Conservation (phyloP, 2,113 vertebrate genomes). For the Seriola quinqueradiata region DNA sequence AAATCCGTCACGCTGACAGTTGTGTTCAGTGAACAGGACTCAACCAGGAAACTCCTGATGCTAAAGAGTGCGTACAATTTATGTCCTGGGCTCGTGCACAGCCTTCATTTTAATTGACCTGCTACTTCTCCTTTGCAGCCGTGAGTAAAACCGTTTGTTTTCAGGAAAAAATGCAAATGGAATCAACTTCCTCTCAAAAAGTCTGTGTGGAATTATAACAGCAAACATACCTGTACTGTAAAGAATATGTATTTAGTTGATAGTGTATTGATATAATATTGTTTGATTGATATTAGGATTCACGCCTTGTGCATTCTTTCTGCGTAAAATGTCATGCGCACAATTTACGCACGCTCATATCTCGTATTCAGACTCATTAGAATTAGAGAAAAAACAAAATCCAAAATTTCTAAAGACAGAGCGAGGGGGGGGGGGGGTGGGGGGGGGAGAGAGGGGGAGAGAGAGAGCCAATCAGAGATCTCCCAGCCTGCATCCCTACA, state of each 20-base stretch:
- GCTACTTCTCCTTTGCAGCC: too few relatives aligned
- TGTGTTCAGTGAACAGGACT: too few relatives aligned
- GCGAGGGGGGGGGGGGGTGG: neutral
- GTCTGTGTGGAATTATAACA: neutral
- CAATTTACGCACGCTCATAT: neutral
- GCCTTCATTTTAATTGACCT: neutral
- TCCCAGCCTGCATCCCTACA: neutral
- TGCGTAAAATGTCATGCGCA: neutral
- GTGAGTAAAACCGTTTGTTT: too few relatives aligned
- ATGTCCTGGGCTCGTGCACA: too few relatives aligned
- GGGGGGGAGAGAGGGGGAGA: neutral
- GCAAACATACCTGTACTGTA: neutral
- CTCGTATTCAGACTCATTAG: neutral
- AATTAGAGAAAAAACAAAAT: neutral
- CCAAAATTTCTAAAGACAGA: neutral
- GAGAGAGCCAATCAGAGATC: slow-evolving; percentile 69
- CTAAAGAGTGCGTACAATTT: too few relatives aligned
- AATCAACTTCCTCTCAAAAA: neutral
- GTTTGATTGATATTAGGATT: too few relatives aligned
- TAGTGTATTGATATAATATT: too few relatives aligned
- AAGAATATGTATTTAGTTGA: neutral
- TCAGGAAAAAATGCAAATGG: too few relatives aligned
- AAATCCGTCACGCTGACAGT: too few relatives aligned
- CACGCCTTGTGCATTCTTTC: too few relatives aligned
- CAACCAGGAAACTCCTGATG: too few relatives aligned